A percentile compares a stretch with the other conserved stretches of the same genome.
Evolutionary conservation across 2,113 vertebrate genomes (phyloP).

Genomic region (Gorsachius goisagi): DNA sequence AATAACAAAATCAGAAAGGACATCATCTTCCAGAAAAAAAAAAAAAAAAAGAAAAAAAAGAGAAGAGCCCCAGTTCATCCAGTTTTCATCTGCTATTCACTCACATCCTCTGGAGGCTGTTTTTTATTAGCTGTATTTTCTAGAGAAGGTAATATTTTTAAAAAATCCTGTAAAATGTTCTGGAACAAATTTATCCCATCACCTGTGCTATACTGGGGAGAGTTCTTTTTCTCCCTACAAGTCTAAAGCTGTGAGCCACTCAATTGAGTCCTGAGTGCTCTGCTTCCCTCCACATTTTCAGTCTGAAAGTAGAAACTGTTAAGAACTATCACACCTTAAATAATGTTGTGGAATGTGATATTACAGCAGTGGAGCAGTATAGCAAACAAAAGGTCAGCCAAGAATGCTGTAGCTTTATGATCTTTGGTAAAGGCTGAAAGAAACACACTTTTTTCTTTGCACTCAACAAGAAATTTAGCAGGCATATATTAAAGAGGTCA

Average conservation of each 20-base stretch:
- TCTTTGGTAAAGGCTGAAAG: not conserved
- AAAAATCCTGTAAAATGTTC: not conserved
- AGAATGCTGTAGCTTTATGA: not conserved
- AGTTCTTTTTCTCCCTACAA: not conserved
- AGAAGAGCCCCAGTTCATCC: not conserved
- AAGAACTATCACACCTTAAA: slow-evolving; percentile 28
- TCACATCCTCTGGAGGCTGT: not conserved
- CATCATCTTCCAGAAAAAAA: not conserved
- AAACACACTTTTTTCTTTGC: not conserved
- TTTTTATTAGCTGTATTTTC: not conserved
- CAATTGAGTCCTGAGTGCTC: not conserved
- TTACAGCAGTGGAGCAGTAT: not conserved
- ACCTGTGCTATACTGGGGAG: not conserved
- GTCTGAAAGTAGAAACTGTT: slow-evolving; percentile 11
- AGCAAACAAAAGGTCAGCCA: not conserved
- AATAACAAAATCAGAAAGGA: not conserved
- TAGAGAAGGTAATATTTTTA: not conserved
- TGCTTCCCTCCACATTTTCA: not conserved
- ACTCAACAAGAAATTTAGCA: not conserved
- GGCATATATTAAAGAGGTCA: not conserved
- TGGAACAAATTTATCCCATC: not conserved
- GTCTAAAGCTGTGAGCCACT: not conserved
- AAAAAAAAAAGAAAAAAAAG: too few relatives aligned
- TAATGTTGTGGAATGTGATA: not conserved
- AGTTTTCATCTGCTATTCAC: not conserved